phyloP scores from a whole-genome alignment of 2,888 invertebrate species.

The Neoscelio sp. region DNA sequence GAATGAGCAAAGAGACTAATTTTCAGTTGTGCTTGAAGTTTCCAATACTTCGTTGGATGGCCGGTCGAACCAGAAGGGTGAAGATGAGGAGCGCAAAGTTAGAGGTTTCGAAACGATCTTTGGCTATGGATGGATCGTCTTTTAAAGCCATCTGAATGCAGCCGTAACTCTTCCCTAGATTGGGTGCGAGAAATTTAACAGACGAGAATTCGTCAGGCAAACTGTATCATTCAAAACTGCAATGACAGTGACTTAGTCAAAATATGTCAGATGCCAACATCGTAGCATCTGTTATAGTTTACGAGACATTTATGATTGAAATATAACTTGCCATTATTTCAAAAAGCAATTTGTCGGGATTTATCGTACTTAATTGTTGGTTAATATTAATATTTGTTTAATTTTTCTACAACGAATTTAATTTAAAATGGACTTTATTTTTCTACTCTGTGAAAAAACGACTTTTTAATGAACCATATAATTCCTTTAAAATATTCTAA shows the following conservation, averaged over 20 bases:
- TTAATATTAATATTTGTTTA: no score
- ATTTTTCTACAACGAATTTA: no score
- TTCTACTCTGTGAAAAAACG: constrained; percentile 1
- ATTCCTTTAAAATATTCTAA: not conserved
- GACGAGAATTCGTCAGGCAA: no score
- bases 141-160: not conserved
- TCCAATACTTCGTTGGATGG: constrained; percentile 3
- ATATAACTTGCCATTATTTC: no score
- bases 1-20: constrained; percentile 13
- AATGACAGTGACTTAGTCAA: no score
- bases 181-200: constrained; percentile 2
- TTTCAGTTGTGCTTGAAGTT: constrained; percentile 29
- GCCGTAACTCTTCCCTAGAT: not conserved
- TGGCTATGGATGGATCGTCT: constrained; percentile 8
- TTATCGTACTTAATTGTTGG: no score
- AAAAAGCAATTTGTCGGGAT: no score
- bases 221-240: no score
- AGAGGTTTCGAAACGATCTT: constrained; percentile 12
- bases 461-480: constrained; percentile 19
- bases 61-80: constrained; percentile 1
- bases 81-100: constrained; percentile 25
- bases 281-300: no score
- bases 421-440: no score
- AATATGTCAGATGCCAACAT: no score
- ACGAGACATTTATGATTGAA: no score